phyloP scores from a whole-genome alignment of 2,888 invertebrate genomes.

The Tipula vernalis region DNA sequence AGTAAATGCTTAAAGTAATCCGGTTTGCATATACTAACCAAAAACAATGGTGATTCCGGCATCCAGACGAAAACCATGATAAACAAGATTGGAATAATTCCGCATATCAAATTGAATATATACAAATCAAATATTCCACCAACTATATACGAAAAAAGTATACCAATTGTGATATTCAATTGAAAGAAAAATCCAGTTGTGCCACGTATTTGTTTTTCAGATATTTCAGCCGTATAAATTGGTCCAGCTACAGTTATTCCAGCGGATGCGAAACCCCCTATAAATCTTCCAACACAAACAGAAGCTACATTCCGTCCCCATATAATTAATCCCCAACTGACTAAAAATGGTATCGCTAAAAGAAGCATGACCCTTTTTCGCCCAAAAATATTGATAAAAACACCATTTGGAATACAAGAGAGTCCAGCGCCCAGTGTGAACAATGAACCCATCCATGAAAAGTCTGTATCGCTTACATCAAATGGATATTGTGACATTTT shows the following conservation, averaged over 20 bases:
- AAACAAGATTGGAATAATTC: constrained; percentile 43
- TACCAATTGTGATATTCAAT: constrained; percentile 62
- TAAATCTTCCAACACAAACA: constrained; percentile 30
- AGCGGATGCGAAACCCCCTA: constrained; percentile 47
- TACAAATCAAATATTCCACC: constrained; percentile 33
- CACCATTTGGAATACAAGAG: constrained; percentile 51
- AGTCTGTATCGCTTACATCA: constrained; percentile 37
- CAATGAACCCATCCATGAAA: constrained; percentile 53
- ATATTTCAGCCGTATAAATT: constrained; percentile 64
- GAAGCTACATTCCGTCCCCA: constrained; percentile 48
- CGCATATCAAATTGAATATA: constrained; percentile 28
- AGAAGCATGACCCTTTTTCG: constrained; percentile 46
- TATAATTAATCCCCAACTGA: constrained; percentile 62
- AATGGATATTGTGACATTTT: constrained; percentile 34
- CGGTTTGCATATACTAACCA: constrained; percentile 31
- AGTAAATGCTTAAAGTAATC: not conserved
- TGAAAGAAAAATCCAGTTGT: constrained; percentile 70
- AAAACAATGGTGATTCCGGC: constrained; percentile 65
- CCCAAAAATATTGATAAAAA: constrained; percentile 48
- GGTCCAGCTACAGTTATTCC: constrained; percentile 65
- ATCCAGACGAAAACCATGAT: constrained; percentile 54
- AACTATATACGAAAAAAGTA: constrained; percentile 53
- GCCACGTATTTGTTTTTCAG: constrained; percentile 65
- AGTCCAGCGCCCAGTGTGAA: constrained; percentile 51
- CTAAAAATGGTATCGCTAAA: constrained; percentile 46